These are phyloP conservation scores for Parambassis ranga DNA, from an alignment of 2,797 vertebrate species.

Conservation along the genomic window DNA sequence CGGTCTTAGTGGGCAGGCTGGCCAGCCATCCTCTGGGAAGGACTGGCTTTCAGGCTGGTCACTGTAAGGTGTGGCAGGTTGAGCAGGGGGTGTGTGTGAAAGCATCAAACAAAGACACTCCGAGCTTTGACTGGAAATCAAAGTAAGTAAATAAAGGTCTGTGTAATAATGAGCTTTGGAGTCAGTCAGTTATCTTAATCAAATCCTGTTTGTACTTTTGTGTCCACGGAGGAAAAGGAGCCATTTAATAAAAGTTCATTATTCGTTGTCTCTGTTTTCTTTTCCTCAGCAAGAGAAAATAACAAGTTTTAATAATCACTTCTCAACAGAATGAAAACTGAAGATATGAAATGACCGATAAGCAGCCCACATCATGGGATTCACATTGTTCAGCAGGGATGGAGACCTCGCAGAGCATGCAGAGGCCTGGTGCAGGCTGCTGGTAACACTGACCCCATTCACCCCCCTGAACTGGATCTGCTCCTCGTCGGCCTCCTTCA, in stretches of 20 bases:
- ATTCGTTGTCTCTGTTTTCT: constrained; percentile 22
- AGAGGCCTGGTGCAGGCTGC: too few species aligned
- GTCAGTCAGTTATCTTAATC: constrained; percentile 54
- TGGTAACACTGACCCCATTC: too few species aligned
- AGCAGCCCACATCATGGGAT: neutral
- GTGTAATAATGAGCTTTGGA: constrained; percentile 46
- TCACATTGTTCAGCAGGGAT: neutral
- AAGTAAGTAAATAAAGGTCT: constrained; percentile 24
- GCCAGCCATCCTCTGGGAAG: too few species aligned
- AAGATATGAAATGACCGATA: constrained; percentile 28
- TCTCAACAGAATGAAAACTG: neutral
- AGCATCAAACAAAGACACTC: neutral
- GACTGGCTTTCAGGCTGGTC: too few species aligned
- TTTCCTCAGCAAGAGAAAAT: constrained; percentile 4
- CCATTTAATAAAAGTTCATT: constrained; percentile 29
- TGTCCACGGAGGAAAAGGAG: constrained; percentile 23
- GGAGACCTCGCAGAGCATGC: too few species aligned
- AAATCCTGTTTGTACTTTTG: constrained; percentile 58
- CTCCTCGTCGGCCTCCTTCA: too few species aligned
- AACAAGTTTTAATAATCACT: constrained; percentile 31
- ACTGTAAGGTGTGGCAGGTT: too few species aligned
- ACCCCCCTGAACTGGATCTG: too few species aligned
- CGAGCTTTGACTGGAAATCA: neutral
- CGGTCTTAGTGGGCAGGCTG: too few species aligned
- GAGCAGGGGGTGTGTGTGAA: too few species aligned